These are phyloP conservation scores for Saccopteryx bilineata DNA, from an alignment of 2,113 vertebrate genomes.

Conservation along the genomic window DNA sequence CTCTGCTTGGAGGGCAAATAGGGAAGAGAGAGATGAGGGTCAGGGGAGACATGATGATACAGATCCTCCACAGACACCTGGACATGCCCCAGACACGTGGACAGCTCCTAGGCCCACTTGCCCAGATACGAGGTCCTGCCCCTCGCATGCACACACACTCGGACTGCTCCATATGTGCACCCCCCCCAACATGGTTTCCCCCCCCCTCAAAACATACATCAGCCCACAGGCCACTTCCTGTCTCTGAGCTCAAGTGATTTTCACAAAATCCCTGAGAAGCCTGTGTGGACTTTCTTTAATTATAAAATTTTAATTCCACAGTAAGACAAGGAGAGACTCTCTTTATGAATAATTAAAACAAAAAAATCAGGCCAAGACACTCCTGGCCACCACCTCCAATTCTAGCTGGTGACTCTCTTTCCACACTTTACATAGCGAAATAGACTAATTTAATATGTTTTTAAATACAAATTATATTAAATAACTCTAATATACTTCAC, in stretches of 20 bases:
- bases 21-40: neutral
- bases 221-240: neutral
- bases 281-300: neutral
- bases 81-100: too few relatives aligned
- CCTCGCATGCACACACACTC: accelerated
- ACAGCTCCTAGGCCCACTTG: too few relatives aligned
- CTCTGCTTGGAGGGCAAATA: slow-evolving; percentile 64
- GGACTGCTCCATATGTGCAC: neutral
- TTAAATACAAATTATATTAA: neutral
- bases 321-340: slow-evolving; percentile 31
- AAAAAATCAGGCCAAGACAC: neutral
- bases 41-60: neutral
- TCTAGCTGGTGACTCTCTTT: neutral
- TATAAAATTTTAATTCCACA: slow-evolving; percentile 67
- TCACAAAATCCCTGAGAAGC: slow-evolving; percentile 38
- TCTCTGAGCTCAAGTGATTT: neutral
- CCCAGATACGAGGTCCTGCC: neutral
- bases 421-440: neutral
- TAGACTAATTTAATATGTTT: accelerated
- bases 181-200: neutral
- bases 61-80: too few relatives aligned
- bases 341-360: slow-evolving; percentile 42
- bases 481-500: neutral
- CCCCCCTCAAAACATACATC: neutral
- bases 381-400: accelerated